Percentiles rank a stretch among this genome's conserved stretches.
Conservation (phyloP, 2,797 vertebrate species). For the Morus bassanus region DNA sequence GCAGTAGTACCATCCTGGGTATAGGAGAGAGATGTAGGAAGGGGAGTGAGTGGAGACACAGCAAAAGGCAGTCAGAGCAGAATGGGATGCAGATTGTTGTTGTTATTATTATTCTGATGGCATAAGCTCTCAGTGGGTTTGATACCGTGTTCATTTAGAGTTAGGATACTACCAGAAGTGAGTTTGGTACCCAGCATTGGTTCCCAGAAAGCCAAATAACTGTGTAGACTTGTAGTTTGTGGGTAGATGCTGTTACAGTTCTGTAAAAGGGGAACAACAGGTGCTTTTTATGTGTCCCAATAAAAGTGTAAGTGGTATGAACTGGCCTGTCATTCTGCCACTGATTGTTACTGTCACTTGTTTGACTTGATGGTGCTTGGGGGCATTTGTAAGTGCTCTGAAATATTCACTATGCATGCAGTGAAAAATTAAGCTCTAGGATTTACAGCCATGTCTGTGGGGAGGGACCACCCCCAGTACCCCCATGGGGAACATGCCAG, state of each 20-base stretch:
- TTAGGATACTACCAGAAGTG: neutral
- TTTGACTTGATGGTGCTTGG: conserved; percentile 9
- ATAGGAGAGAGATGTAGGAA: neutral
- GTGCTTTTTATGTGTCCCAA: neutral
- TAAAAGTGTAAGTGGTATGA: conserved; percentile 25
- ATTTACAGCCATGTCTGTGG: neutral
- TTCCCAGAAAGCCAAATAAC: neutral
- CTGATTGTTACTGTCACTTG: conserved; percentile 3
- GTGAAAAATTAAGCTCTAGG: conserved; percentile 2
- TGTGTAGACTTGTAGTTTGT: neutral
- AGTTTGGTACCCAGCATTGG: neutral
- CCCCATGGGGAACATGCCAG: neutral
- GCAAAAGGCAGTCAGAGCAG: neutral
- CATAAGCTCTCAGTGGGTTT: neutral
- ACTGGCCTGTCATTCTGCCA: conserved; percentile 32
- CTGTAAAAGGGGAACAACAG: neutral
- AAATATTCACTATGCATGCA: neutral
- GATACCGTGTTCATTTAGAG: neutral
- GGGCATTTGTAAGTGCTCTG: neutral
- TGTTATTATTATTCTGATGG: neutral
- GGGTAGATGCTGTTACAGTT: neutral
- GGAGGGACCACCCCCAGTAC: neutral
- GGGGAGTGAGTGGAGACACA: neutral
- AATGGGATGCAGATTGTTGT: neutral
- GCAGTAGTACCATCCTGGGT: neutral